phyloP scores from a whole-genome alignment of 23 tunicate genomes.

The Botrylloides violaceus region DNA sequence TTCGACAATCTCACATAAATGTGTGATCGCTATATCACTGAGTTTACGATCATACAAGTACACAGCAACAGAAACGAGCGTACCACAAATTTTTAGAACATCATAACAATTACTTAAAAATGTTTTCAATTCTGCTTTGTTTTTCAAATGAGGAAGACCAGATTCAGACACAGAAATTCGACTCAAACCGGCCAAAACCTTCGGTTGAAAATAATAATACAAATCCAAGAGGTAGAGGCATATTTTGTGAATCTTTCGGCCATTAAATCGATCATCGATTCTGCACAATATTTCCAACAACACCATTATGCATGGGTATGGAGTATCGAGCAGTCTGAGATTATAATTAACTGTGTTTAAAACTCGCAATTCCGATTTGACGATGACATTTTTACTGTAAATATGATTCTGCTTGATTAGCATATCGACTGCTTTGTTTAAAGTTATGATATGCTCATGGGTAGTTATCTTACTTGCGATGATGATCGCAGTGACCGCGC shows the following conservation, averaged over 20 bases:
- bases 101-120: not conserved
- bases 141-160: not conserved
- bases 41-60: not conserved
- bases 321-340: constrained; percentile 14
- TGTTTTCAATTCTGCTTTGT: not conserved
- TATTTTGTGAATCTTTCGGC: not conserved
- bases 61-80: not conserved
- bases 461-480: constrained; percentile 38
- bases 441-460: constrained; percentile 7
- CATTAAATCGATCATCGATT: not conserved
- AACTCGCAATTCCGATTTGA: constrained; percentile 55
- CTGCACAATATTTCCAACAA: constrained; percentile 18
- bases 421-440: constrained; percentile 18
- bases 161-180: not conserved
- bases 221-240: not conserved
- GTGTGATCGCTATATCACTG: not conserved
- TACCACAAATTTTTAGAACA: not conserved
- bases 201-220: constrained; percentile 10
- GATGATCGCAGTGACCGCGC: constrained; percentile 35
- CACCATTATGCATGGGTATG: constrained; percentile 21
- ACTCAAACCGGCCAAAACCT: not conserved
- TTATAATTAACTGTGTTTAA: constrained; percentile 30
- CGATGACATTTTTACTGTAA: constrained; percentile 17
- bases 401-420: constrained; percentile 10
- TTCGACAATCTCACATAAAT: not conserved